Percentiles rank a stretch among this genome's conserved stretches.
Conservation (phyloP, 2,797 vertebrate genomes). For the Periparus ater region DNA sequence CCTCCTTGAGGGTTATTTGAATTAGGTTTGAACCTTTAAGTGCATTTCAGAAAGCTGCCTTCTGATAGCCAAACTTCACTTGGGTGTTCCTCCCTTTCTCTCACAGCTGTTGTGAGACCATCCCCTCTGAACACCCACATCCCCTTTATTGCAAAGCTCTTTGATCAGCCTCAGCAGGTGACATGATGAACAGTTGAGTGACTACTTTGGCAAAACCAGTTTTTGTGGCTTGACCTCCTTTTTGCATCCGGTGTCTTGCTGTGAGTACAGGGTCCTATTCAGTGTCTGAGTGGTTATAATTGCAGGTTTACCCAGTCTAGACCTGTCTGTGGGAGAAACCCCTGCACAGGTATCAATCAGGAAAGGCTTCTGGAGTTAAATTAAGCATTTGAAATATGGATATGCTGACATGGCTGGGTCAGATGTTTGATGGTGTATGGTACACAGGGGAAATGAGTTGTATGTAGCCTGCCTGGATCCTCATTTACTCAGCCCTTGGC, state of each 20-base stretch:
- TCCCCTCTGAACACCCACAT: not conserved
- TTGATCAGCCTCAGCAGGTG: not conserved
- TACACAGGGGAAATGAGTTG: not conserved
- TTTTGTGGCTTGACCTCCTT: not conserved
- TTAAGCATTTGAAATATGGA: not conserved
- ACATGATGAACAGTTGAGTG: not conserved
- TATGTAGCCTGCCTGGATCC: not conserved
- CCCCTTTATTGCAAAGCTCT: not conserved
- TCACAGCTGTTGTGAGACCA: not conserved
- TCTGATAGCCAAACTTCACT: not conserved
- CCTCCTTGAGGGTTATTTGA: not conserved
- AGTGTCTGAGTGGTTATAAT: not conserved
- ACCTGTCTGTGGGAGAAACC: not conserved
- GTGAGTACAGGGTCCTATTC: not conserved
- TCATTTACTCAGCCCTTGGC: not conserved
- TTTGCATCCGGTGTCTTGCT: not conserved
- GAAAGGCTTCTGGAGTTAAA: not conserved
- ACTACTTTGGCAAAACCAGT: not conserved
- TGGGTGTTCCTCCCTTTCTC: not conserved
- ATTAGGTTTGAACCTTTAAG: not conserved
- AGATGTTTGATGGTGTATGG: not conserved
- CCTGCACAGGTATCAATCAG: not conserved
- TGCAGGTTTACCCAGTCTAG: not conserved
- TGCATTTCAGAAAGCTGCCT: not conserved
- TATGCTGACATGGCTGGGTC: not conserved